Evolutionary conservation across 1,140 invertebrate genomes (phyloP), one percentile per base, ranked within the genome.

Genomic region (Andrena cerasifolii): DNA sequence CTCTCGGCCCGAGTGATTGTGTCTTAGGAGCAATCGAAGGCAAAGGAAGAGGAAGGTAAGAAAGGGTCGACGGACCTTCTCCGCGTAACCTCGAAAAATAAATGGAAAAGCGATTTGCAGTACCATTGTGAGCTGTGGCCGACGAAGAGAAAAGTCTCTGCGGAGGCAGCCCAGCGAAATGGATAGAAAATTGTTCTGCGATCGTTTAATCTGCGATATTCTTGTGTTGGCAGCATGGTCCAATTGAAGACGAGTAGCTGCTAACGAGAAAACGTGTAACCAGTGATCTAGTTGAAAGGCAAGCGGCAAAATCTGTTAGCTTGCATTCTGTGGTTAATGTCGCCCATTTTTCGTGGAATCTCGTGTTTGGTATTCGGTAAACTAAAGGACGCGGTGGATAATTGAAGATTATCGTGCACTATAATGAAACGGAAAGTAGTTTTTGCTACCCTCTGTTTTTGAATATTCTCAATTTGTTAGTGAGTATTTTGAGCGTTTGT

Each of bases 91-190:
- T 58, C 33, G 63, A 49, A 59, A 67, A 68, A 28, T 40, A 76
- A 76, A 76, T 76, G 53, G 73, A n/a, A 68, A 51, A 68, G 63
- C 73, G 63, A 76, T 76, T 76, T 40, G 73, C 62, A 68, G 63
- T 33, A 43, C 63, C 63, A 59, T 59, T 49, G 70, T n/a, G 21
- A 4, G 56, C 21, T n/a, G 7, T 28, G 24, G 26, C 16, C 16
- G n/a, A 40, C 16, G 10, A 8, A 21, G 68, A 45, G n/a, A n/a
- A 53, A 53, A 62, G 56, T 26, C 33, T 40, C 3, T 7, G 14
- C 16, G 33, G 6, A 40, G n/a, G 14, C 31, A 49, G 36, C 21
- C 33, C 21, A 16, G 33, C 12, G 21, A 28, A 43, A 68, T 56
- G 51, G 51, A 56, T 51, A 26, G 66, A 56, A 56, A 68, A 56